phyloP scores from a whole-genome alignment of 2,888 invertebrate species.

The Anoplius nigerrimus region DNA sequence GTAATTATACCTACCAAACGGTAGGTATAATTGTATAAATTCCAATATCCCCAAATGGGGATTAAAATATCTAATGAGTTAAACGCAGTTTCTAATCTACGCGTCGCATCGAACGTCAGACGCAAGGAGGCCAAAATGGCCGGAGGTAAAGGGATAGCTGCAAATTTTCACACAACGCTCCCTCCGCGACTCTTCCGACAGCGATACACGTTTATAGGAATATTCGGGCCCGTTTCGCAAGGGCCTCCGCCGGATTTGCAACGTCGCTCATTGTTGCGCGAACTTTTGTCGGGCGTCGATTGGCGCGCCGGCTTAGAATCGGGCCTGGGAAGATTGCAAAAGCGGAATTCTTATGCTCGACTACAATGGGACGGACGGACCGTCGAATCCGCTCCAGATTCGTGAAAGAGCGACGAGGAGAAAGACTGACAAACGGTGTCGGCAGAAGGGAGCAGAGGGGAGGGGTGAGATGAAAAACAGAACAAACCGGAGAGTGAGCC shows the following conservation, averaged over 20 bases:
- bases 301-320: conserved; percentile 50
- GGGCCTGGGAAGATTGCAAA: conserved; percentile 71
- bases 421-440: conserved; percentile 9
- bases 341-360: conserved; percentile 66
- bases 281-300: conserved; percentile 58
- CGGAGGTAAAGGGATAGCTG: too few relatives aligned
- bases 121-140: too few relatives aligned
- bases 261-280: conserved; percentile 58
- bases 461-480: conserved; percentile 6
- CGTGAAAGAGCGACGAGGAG: conserved; percentile 25
- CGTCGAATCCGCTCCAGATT: conserved; percentile 67
- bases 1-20: too few relatives aligned
- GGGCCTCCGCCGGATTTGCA: conserved; percentile 50
- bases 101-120: too few relatives aligned
- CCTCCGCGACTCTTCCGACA: conserved; percentile 20
- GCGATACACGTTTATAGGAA: conserved; percentile 51
- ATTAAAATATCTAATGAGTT: too few relatives aligned
- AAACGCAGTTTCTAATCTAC: too few relatives aligned
- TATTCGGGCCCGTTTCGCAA: conserved; percentile 56
- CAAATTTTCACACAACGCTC: too few relatives aligned
- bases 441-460: too few relatives aligned
- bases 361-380: conserved; percentile 59
- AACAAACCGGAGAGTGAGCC: conserved; percentile 2
- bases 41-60: too few relatives aligned
- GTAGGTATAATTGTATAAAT: too few relatives aligned